Conservation (phyloP, 2,888 invertebrate species). For the Romanomermis culicivorax region DNA sequence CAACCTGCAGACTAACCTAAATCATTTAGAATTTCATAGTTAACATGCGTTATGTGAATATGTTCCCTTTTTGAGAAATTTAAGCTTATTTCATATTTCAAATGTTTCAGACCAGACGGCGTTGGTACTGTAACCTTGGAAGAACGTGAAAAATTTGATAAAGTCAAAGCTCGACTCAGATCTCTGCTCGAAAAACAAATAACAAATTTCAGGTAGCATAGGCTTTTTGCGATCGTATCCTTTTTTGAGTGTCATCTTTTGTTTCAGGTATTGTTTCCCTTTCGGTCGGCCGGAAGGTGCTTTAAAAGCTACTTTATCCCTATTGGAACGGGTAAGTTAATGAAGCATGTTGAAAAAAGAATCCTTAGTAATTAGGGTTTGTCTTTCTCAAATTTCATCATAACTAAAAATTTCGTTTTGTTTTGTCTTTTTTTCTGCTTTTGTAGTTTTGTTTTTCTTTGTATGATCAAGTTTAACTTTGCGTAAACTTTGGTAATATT, state of each 20-base stretch:
- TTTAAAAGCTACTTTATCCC: constrained; percentile 77
- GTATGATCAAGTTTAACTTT: too few species aligned
- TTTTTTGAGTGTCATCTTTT: neutral
- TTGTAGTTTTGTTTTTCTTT: too few species aligned
- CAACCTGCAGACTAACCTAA: too few species aligned
- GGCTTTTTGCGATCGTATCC: neutral
- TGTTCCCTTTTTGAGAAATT: neutral
- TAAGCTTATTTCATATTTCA: neutral
- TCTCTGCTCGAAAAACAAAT: constrained; percentile 87
- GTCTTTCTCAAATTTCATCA: too few species aligned
- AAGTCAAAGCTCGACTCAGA: constrained; percentile 80
- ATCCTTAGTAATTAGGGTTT: too few species aligned
- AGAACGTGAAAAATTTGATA: constrained; percentile 73
- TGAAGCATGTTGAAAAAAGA: neutral
- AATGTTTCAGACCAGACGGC: constrained; percentile 62
- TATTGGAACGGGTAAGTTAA: constrained; percentile 61
- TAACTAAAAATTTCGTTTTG: too few species aligned
- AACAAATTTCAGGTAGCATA: constrained; percentile 69
- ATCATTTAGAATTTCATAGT: too few species aligned
- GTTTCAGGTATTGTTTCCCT: constrained; percentile 71
- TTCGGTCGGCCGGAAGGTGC: constrained; percentile 97
- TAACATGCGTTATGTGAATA: too few species aligned
- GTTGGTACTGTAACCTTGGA: constrained; percentile 94
- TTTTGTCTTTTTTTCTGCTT: too few species aligned
- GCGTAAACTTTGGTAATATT: too few species aligned